These are phyloP conservation scores for Drosophila repleta DNA, from an alignment of 1,140 invertebrate species.

Conservation along the genomic window DNA sequence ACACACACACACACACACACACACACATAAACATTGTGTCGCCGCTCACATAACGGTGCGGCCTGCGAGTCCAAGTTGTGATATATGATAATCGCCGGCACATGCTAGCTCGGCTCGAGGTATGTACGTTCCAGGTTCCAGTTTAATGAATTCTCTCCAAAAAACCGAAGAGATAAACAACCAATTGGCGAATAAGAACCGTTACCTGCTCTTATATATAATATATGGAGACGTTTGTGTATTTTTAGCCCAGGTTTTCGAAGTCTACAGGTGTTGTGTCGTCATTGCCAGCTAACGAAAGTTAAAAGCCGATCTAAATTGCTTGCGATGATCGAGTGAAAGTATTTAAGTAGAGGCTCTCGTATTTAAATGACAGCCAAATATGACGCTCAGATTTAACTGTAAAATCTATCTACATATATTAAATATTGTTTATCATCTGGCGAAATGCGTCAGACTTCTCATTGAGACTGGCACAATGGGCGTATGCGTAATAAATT, in stretches of 20 bases:
- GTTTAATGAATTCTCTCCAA: constrained; percentile 31
- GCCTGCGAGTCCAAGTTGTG: constrained; percentile 42
- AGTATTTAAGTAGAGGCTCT: not conserved
- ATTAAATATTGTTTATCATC: not conserved
- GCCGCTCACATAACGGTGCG: constrained; percentile 2
- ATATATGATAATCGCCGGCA: constrained; percentile 65
- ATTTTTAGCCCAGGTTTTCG: constrained; percentile 28
- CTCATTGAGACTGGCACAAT: not conserved
- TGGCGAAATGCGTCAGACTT: not conserved
- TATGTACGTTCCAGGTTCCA: constrained; percentile 18
- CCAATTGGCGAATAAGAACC: constrained; percentile 23
- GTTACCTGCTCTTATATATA: constrained; percentile 18
- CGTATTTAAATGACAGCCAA: too few species aligned
- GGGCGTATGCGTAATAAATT: too few species aligned
- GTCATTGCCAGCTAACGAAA: constrained; percentile 16
- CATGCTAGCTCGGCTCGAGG: constrained; percentile 36
- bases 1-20: not conserved
- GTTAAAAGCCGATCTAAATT: constrained; percentile 8
- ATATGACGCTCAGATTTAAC: not conserved
- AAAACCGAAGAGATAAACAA: constrained; percentile 12
- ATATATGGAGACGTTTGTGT: not conserved
- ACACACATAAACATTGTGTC: not conserved
- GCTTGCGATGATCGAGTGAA: not conserved
- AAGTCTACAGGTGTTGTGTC: constrained; percentile 22
- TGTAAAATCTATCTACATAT: not conserved